Evolutionary conservation across 2,113 vertebrate genomes (phyloP), one percentile per base, ranked within the genome.

Genomic region (Collichthys lucidus): DNA sequence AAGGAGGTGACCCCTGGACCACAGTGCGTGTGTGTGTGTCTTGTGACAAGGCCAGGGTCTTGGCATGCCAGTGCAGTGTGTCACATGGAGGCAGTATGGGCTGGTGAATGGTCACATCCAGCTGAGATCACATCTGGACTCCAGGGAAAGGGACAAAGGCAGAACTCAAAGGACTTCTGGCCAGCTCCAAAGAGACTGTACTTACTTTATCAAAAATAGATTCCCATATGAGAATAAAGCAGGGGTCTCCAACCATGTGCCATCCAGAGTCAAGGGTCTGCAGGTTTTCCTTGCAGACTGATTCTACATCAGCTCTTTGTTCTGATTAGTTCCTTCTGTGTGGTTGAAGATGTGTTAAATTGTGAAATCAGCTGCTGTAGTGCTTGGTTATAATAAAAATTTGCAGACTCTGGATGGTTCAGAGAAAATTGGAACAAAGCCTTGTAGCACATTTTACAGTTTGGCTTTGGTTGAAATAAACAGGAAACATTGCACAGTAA

Each of bases 111-210:
- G 86, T 80, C 86, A 77, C 61, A 17, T 90, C 89, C 80, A 82
- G 89, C 88, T 89, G 89, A 16, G 83, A 84, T 73, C 90, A 90
- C 92, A 93, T 91, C 92, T 93, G 92, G 89, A 77, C 72, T 88
- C 71, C 82, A 89, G 81, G 67, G 49, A 60, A 49, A 46, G 29
- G 79, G 78, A 86, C 66, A 76, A 72, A 72, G 65, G 74, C 63
- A 86, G 61, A 86, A 52, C 60, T 86, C 61, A 77, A 35, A 80
- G 63, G 76, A 83, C 68, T 81, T 77, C 22, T 79, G 74, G 84
- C 44, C 66, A 44, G 61, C 70, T 72, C 53, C 24, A 11, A 73
- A 65, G 15, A 63, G 22, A 46, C 12, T 12, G 24, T 2, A 16
- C 11, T 77, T 35, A 68, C 20, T 47, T 63, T 6, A 50, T 80